Percentiles rank a stretch among this genome's conserved stretches.
phyloP scores from a whole-genome alignment of 2,797 vertebrate genomes.

The Apogon hyalosoma region DNA sequence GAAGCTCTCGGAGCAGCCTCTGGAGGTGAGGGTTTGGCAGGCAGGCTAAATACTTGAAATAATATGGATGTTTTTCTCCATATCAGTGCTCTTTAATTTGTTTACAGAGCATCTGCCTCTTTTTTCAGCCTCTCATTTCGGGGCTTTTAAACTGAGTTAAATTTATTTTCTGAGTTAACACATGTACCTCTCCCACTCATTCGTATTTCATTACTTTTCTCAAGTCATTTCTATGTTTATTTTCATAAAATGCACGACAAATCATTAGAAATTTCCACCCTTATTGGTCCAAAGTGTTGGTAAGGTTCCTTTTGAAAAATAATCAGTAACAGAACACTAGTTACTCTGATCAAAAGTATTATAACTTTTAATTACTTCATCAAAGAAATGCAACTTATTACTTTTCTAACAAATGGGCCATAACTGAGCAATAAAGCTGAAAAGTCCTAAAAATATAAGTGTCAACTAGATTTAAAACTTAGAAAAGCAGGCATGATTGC shows the following conservation, averaged over 20 bases:
- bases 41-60: constrained; percentile 28
- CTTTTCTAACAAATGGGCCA: no score
- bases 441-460: no score
- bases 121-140: constrained; percentile 9
- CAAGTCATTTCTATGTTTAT: background rate
- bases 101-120: constrained; percentile 24
- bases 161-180: background rate
- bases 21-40: constrained; percentile 28
- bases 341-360: no score
- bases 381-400: no score
- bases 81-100: constrained; percentile 21
- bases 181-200: background rate
- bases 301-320: no score
- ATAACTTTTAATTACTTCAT: no score
- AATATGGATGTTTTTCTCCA: constrained; percentile 25
- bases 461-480: no score
- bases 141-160: background rate
- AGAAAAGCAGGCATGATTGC: no score
- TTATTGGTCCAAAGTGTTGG: background rate
- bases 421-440: no score
- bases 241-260: background rate
- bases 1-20: constrained; percentile 38
- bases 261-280: background rate
- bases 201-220: background rate
- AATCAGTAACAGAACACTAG: no score